phyloP scores from a whole-genome alignment of 2,888 invertebrate genomes.

The Orchesella flavescens region DNA sequence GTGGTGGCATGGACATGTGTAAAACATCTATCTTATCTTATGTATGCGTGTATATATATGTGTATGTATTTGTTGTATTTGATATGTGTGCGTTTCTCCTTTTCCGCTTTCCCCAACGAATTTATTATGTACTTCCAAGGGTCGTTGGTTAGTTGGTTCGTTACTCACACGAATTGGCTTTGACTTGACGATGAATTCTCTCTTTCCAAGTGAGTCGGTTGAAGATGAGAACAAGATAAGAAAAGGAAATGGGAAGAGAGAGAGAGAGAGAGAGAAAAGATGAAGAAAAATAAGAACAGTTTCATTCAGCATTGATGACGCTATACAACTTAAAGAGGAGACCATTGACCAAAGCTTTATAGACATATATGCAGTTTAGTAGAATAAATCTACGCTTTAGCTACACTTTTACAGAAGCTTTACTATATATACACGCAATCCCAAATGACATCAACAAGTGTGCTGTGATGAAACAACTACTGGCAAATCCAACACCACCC shows the following conservation, averaged over 20 bases:
- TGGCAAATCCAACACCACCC: no score
- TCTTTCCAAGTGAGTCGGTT: not conserved
- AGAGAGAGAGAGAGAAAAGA: not conserved
- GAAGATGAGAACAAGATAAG: not conserved
- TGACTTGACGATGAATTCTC: constrained; percentile 33
- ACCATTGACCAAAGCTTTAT: constrained; percentile 39
- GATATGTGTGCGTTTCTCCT: constrained; percentile 9
- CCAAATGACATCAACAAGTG: constrained; percentile 58
- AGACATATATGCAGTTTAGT: not conserved
- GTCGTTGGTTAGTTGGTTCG: constrained; percentile 64
- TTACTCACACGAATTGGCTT: constrained; percentile 61
- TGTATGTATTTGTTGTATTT: not conserved
- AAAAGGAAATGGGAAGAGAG: not conserved
- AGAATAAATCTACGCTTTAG: not conserved
- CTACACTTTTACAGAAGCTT: not conserved
- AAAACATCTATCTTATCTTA: no score
- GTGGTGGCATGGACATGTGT: no score
- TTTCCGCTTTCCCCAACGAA: constrained; percentile 25
- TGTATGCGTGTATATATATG: not conserved
- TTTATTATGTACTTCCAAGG: constrained; percentile 55
- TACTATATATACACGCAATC: not conserved
- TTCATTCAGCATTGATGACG: constrained; percentile 2
- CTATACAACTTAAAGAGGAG: constrained; percentile 7
- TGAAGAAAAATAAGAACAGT: not conserved
- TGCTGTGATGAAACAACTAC: no score